Percentiles rank a stretch among this genome's conserved stretches.
These are phyloP conservation scores for Ochotona curzoniae DNA, from an alignment of 2,113 vertebrate species.

Conservation along the genomic window DNA sequence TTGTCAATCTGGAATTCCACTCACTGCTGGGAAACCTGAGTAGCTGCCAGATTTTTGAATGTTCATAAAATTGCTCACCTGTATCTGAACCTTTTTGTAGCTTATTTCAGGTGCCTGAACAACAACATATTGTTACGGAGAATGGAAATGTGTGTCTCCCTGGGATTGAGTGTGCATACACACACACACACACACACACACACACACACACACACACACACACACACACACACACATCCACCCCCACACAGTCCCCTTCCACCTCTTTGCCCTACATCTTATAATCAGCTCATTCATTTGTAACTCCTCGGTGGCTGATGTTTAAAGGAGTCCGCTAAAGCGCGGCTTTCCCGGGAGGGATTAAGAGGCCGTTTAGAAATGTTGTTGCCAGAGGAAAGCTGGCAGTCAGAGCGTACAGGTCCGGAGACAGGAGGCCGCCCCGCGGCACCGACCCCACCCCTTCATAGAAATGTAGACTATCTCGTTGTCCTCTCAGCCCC, in stretches of 20 bases:
- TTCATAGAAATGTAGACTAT: background rate
- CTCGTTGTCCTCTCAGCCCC: background rate
- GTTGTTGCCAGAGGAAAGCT: background rate
- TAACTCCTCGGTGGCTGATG: background rate
- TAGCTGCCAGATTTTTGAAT: background rate
- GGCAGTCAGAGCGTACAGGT: background rate
- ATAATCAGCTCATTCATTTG: slow-evolving; percentile 71
- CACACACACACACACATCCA: background rate
- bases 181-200: background rate
- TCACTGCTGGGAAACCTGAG: background rate
- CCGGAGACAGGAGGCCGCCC: background rate
- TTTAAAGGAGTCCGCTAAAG: slow-evolving; percentile 28
- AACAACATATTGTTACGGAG: slow-evolving; percentile 43
- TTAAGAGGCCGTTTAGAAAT: slow-evolving; percentile 22
- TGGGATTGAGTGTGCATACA: slow-evolving; percentile 40
- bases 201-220: background rate
- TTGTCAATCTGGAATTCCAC: background rate
- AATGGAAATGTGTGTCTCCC: slow-evolving; percentile 27
- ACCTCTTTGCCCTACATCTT: slow-evolving; percentile 37
- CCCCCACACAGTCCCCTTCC: background rate
- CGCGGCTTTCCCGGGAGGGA: background rate
- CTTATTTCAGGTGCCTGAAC: slow-evolving; percentile 45
- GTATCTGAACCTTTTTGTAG: slow-evolving; percentile 21
- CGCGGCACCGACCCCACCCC: background rate
- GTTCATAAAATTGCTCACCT: background rate